Base-by-base conservation (phyloP, 2,113 vertebrate species). In the Pelmatolapia mariae region DNA sequence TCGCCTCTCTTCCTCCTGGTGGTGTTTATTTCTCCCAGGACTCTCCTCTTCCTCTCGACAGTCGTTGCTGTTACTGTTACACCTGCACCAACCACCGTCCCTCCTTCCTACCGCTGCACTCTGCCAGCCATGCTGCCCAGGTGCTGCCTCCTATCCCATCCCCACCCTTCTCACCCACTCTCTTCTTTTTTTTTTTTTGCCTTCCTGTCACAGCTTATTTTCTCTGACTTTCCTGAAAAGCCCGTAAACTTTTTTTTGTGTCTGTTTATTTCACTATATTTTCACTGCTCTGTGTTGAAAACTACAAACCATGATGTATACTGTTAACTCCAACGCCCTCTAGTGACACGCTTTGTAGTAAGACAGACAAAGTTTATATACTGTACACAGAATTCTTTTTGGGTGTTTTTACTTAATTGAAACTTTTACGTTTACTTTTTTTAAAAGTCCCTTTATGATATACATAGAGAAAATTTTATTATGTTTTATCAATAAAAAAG, bases 61-160 rank as follows among this genome's bases (percentile, higher is more conserved):
- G 96, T 93, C 94, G 97, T 95, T 97, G 97, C 97, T 98, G 97
- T 97, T 90, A 97, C 97, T 97, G 97, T 98, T 96, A 97, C 96
- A 96, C 97, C 94, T 97, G 97, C 95, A 97, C 97, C 94, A 96
- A 97, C 85, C 97, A 97, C 93, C 96, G 96, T 91, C 97, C 97
- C 94, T 97, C 97, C 94, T 97, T 96, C 95, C 97, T 97, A 86
- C 97, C 97, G 95, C 97, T 97, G 97, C 97, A 96, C 94, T 96
- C 97, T 36, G 95, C 97, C 97, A 94, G 87, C 82, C 96, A 96
- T 43, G 97, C 97, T 96, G 95, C 91, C 31, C 97, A 97, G 97
- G 97, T 98, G 97, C 96, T 95, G 96, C 89, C 47, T 79, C 47
- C 43, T 81, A 15, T 56, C 76, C 36, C 57, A 11, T 16, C 40